These are phyloP conservation scores for Drosophila greeni DNA, from an alignment of 2,888 invertebrate genomes.

Conservation along the genomic window DNA sequence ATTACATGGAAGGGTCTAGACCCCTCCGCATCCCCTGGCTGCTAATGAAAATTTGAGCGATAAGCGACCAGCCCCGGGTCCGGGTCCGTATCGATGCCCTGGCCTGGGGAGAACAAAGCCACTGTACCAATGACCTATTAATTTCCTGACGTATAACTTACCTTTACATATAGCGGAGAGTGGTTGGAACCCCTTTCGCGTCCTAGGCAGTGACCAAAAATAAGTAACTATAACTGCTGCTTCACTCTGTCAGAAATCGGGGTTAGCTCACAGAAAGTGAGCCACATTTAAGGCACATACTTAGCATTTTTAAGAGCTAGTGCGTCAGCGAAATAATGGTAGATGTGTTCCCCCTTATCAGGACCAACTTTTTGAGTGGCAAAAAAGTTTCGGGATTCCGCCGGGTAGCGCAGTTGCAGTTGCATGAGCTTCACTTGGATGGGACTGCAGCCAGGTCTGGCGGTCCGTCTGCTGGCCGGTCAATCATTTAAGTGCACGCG, in stretches of 20 bases:
- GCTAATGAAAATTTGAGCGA: slow-evolving; percentile 56
- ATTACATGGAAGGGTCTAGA: slow-evolving; percentile 16
- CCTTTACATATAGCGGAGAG: slow-evolving; percentile 7
- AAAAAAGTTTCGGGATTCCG: slow-evolving; percentile 26
- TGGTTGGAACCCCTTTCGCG: neutral
- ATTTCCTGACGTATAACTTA: slow-evolving; percentile 51
- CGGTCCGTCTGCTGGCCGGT: slow-evolving; percentile 44
- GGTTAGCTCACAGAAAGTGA: slow-evolving; percentile 1
- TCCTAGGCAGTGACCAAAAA: slow-evolving; percentile 3
- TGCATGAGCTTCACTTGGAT: slow-evolving; percentile 37
- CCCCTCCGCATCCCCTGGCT: slow-evolving; percentile 1
- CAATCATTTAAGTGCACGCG: slow-evolving; percentile 74
- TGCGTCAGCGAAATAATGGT: slow-evolving; percentile 24
- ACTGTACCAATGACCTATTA: slow-evolving; percentile 62
- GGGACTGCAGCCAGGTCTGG: slow-evolving; percentile 13
- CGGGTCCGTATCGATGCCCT: slow-evolving; percentile 48
- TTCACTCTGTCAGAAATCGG: slow-evolving; percentile 12
- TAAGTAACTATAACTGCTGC: slow-evolving; percentile 2
- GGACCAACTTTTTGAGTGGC: slow-evolving; percentile 32
- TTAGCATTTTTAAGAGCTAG: slow-evolving; percentile 12
- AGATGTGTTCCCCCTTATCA: slow-evolving; percentile 23
- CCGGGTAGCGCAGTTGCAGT: slow-evolving; percentile 35
- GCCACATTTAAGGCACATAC: neutral
- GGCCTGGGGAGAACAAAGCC: slow-evolving; percentile 34
- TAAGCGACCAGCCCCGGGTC: slow-evolving; percentile 31